Conservation (phyloP, 2,797 vertebrate genomes). For the Fundulus diaphanus region DNA sequence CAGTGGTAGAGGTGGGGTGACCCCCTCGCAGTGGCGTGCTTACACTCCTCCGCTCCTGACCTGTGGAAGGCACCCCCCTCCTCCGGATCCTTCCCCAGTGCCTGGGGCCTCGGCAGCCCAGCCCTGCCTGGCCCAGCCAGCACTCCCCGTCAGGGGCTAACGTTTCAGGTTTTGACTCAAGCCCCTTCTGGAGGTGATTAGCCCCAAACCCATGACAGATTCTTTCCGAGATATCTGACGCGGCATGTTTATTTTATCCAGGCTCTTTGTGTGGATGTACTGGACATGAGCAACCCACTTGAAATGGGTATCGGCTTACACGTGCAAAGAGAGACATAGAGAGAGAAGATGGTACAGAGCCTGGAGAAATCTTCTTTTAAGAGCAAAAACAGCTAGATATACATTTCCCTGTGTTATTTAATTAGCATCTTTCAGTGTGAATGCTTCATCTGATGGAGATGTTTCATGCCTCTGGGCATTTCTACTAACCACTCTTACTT, state of each 20-base stretch:
- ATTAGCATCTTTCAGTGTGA: conserved; percentile 78
- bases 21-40: conserved; percentile 46
- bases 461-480: conserved; percentile 33
- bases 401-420: conserved; percentile 68
- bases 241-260: conserved; percentile 99
- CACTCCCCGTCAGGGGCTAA: conserved; percentile 93
- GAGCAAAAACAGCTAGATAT: conserved; percentile 80
- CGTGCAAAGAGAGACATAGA: conserved; percentile 83
- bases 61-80: conserved; percentile 89
- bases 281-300: conserved; percentile 99
- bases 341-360: conserved; percentile 80
- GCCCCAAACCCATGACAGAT: conserved; percentile 99
- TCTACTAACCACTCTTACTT: conserved; percentile 44
- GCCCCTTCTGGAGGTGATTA: conserved; percentile 99
- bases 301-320: conserved; percentile 93
- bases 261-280: conserved; percentile 99
- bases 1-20: neutral
- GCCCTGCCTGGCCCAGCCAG: conserved; percentile 52
- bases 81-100: conserved; percentile 72
- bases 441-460: conserved; percentile 76
- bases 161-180: conserved; percentile 97
- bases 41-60: conserved; percentile 89
- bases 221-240: conserved; percentile 99
- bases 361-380: conserved; percentile 86
- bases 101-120: conserved; percentile 82